Evolutionary conservation across 2,113 vertebrate species (phyloP), one percentile per base, ranked within the genome.

Genomic region (Myotis yumanensis): DNA sequence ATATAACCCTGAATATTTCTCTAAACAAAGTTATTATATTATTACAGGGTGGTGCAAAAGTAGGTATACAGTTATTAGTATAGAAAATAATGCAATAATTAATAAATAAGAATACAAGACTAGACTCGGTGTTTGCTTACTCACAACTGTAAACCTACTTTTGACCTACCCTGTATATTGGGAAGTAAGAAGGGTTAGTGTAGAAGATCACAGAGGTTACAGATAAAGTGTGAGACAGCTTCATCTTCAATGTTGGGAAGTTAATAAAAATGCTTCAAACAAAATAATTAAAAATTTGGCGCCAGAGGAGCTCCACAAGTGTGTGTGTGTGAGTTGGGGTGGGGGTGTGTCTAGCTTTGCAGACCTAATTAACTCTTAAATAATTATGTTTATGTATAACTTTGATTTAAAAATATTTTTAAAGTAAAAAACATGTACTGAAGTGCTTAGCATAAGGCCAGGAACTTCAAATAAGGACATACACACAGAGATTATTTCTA

Each of bases 401-500:
- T 82, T 64, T 52, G 48, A 54, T 89, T 80, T 71, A 14, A 79
- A 92, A 94, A 83, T 83, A 86, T 66, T 72, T 84, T 89, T 18
- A 66, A 73, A 68, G 32, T 48, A 37, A 68, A 82, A 89, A 84
- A 28, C 3, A 93, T 40, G 43, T 52, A 57, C 0, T 43, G 35
- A 85, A 66, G 25, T 43, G 30, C 8, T 86, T 77, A 72, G 16
- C 48, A 20, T 77, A n/a, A 15, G 18, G 16, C 69, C 57, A 82
- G 59, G 32, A 64, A 59, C 37, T 51, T 68, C 7, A 5, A 46
- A 16, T 35, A 69, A 85, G 52, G 32, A 37, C 11, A 30, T 9
- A 28, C 18, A 71, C 46, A 89, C 16, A 66, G 43, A 87, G 6
- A 69, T 16, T 3, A 3, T 82, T 76, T 81, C 59, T 25, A 23